Evolutionary conservation across 2,797 vertebrate genomes (phyloP).

Genomic region (Rhodeus uyekii): DNA sequence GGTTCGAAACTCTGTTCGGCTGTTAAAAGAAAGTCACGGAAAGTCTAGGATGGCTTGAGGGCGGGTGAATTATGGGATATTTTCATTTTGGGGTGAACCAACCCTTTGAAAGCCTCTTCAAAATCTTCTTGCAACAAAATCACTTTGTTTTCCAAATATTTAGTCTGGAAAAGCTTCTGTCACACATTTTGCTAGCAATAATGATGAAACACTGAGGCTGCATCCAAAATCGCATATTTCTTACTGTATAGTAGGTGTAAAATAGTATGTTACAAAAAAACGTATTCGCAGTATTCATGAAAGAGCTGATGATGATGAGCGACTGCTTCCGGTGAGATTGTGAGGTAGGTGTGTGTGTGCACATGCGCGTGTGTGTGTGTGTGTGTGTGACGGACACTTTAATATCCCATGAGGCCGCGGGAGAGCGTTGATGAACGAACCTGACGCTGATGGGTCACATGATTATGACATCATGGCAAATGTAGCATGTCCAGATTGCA

Average conservation of each 20-base stretch:
- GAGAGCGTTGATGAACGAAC: background rate
- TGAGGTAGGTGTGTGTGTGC: background rate
- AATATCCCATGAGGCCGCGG: background rate
- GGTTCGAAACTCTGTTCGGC: background rate
- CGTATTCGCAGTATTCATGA: background rate
- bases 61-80: background rate
- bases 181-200: constrained; percentile 19
- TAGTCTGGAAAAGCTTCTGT: background rate
- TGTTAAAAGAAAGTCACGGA: background rate
- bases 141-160: constrained; percentile 54
- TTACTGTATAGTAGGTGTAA: background rate
- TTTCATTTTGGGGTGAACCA: background rate
- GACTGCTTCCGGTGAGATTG: background rate
- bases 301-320: background rate
- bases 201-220: background rate
- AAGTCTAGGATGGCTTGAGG: background rate
- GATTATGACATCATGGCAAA: background rate
- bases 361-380: too few relatives aligned
- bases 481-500: background rate
- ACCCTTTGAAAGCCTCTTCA: background rate
- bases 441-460: background rate
- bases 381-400: background rate
- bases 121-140: constrained; percentile 32
- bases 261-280: background rate
- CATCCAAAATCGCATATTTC: background rate